Conservation (phyloP, 2,113 vertebrate species). For the Peromyscus leucopus region DNA sequence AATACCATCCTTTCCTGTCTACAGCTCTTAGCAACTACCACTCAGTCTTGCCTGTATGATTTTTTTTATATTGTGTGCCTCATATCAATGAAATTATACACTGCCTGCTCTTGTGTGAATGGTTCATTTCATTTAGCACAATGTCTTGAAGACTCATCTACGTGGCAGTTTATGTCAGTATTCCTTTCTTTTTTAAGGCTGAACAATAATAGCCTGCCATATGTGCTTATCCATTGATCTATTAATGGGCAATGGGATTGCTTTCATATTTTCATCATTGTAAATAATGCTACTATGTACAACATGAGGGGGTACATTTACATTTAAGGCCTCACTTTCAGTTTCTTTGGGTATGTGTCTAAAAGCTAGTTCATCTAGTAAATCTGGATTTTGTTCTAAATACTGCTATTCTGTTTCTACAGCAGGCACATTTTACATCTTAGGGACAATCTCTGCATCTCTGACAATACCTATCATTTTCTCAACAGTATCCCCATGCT, state of each 20-base stretch:
- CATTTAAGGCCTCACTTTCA: background rate
- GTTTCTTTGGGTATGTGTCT: too few species aligned
- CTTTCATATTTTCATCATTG: background rate
- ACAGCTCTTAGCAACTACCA: background rate
- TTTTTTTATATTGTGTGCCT: background rate
- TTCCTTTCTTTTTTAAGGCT: background rate
- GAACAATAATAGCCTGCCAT: background rate
- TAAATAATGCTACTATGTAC: background rate
- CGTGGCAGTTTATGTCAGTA: background rate
- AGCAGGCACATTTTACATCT: background rate
- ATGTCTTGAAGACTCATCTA: background rate
- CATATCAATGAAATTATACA: background rate
- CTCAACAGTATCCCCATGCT: background rate
- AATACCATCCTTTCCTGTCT: background rate
- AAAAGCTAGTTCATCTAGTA: background rate
- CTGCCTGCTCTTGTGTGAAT: background rate
- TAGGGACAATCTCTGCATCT: background rate
- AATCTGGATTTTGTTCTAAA: background rate
- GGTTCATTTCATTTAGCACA: background rate
- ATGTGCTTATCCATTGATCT: background rate
- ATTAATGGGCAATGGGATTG: background rate
- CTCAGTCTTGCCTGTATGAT: background rate
- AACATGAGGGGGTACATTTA: background rate
- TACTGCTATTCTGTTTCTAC: background rate
- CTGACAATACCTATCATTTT: background rate